Base-by-base conservation (phyloP, 2,888 invertebrate species). In the Polyommatus icarus region DNA sequence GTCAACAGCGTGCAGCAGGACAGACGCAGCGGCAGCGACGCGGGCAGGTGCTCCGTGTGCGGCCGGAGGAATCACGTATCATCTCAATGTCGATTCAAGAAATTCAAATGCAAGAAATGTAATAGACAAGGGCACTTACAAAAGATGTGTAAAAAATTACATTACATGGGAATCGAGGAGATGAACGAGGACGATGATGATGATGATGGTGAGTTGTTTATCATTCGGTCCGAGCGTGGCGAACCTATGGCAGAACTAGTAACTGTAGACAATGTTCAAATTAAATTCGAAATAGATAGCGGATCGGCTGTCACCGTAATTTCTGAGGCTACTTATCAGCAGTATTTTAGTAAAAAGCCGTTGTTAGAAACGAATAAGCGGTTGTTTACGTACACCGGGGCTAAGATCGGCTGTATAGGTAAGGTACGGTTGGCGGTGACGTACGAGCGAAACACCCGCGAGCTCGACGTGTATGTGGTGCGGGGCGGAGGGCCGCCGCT, bases 401-500 rank as follows among this genome's bases (percentile, higher is more conserved):
- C n/a, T 3, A 54, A 18, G 8, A 78, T 78, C 6, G 40, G 24
- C 24, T 71, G 54, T 32, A 8, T 78, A 10, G 79, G 79, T 18
- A 59, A 36, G 24, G 10, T 50, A 24, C 15, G 7, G 29, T 54
- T 78, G 32, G 24, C 50, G 15, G 50, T 79, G 20, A 54, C 71
- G 3, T 79, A 79, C 59, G 12, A 18, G 46, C n/a, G n/a, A n/a
- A n/a, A n/a, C n/a, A n/a, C n/a, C n/a, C n/a, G n/a, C n/a, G n/a
- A n/a, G n/a, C n/a, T n/a, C n/a, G n/a, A n/a, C n/a, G n/a, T n/a
- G n/a, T n/a, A n/a, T n/a, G n/a, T n/a, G n/a, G n/a, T n/a, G n/a
- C n/a, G n/a, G n/a, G n/a, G n/a, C 77, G 78, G 76, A 71, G 79
- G 77, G 7, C 78, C 79, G 54, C 76, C 79, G 12, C 54, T 79